Conservation (phyloP, 92 coral and sea anemone genomes). For the Palythoa grandiflora region DNA sequence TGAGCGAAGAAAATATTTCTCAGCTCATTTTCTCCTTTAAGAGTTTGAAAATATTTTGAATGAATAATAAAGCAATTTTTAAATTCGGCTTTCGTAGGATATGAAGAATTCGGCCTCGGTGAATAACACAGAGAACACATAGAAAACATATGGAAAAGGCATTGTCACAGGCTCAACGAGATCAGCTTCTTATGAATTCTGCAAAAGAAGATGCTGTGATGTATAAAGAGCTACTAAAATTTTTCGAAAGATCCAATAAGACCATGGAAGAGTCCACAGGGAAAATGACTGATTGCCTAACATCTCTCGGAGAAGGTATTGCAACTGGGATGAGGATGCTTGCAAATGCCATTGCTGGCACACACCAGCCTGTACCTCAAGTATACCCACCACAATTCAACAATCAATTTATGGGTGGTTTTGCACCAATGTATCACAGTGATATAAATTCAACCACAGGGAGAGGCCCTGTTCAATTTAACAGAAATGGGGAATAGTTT, state of each 20-base stretch:
- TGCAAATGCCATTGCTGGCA: constrained; percentile 43
- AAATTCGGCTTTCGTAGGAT: too few relatives aligned
- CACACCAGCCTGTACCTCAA: constrained; percentile 16
- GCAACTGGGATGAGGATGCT: constrained; percentile 54
- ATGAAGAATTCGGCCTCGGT: too few relatives aligned
- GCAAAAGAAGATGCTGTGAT: constrained; percentile 49
- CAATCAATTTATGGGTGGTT: constrained; percentile 22
- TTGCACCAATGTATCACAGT: constrained; percentile 27
- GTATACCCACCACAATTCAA: constrained; percentile 7
- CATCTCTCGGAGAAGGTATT: constrained; percentile 58
- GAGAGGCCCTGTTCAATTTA: constrained; percentile 34
- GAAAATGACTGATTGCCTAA: constrained; percentile 51
- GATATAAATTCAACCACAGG: constrained; percentile 34
- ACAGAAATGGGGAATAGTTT: constrained; percentile 25
- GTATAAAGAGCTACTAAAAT: constrained; percentile 43
- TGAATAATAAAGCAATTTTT: too few relatives aligned
- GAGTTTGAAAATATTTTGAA: too few relatives aligned
- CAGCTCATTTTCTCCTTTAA: too few relatives aligned
- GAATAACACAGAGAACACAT: too few relatives aligned
- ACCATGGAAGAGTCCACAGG: constrained; percentile 32
- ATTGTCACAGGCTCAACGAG: constrained; percentile 55
- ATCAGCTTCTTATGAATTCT: constrained; percentile 48
- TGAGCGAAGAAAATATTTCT: too few relatives aligned
- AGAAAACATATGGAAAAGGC: constrained; percentile 58
- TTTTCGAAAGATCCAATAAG: constrained; percentile 43